These are phyloP conservation scores for Plagodis pulveraria DNA, from an alignment of 2,888 invertebrate genomes.

Conservation along the genomic window DNA sequence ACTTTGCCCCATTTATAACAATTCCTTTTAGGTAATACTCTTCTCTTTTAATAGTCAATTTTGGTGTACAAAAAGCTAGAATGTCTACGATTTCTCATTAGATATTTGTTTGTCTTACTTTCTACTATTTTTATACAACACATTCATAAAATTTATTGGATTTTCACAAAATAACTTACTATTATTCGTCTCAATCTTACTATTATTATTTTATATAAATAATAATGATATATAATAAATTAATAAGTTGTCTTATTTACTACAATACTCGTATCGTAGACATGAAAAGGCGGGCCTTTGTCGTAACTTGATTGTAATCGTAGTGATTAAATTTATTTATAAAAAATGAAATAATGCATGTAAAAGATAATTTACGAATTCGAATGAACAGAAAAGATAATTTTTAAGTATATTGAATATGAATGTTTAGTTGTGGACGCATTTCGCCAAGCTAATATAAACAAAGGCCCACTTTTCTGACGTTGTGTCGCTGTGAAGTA, in stretches of 20 bases:
- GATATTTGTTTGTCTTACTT: too few species aligned
- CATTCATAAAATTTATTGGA: too few species aligned
- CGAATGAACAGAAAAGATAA: too few species aligned
- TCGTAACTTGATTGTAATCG: background rate
- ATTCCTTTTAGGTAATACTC: background rate
- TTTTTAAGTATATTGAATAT: too few species aligned
- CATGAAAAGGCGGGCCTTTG: conserved; percentile 19
- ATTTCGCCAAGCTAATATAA: background rate
- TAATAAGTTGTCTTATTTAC: conserved; percentile 18
- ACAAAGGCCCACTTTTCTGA: conserved; percentile 15
- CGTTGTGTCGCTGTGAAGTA: conserved; percentile 13
- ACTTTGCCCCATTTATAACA: conserved; percentile 17
- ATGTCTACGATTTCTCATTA: too few species aligned
- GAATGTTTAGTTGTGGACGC: too few species aligned
- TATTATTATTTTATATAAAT: background rate
- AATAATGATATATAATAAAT: background rate
- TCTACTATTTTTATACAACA: too few species aligned
- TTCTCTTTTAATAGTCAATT: too few species aligned
- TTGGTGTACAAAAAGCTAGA: too few species aligned
- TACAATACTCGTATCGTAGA: conserved; percentile 31
- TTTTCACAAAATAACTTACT: too few species aligned
- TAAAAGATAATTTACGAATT: background rate
- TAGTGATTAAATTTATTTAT: background rate
- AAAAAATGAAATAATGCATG: background rate
- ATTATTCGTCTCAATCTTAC: too few species aligned